These are phyloP conservation scores for Eurytoma californica DNA, from an alignment of 2,888 invertebrate genomes.

Conservation along the genomic window DNA sequence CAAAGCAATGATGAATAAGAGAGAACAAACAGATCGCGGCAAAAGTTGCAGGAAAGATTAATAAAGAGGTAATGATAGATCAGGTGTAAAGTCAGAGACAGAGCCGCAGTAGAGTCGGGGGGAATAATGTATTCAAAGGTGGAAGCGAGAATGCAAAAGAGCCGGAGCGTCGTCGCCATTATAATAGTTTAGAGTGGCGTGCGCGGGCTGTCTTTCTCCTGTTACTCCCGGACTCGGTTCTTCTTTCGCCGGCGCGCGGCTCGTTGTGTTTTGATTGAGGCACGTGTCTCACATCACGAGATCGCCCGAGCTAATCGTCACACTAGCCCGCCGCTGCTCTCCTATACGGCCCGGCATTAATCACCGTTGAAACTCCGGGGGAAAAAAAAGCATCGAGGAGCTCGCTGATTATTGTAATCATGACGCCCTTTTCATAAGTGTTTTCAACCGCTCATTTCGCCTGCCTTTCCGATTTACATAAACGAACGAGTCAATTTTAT, in stretches of 20 bases:
- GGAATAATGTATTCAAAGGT: conserved; percentile 56
- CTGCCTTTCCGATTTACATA: conserved; percentile 32
- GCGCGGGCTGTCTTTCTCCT: conserved; percentile 68
- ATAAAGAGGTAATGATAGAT: conserved; percentile 44
- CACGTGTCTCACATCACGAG: conserved; percentile 60
- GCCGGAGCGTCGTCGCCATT: conserved; percentile 64
- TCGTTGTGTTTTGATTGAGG: conserved; percentile 53
- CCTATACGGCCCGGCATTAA: conserved; percentile 21
- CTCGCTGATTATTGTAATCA: conserved; percentile 45
- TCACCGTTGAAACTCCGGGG: conserved; percentile 9
- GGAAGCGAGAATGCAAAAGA: conserved; percentile 57
- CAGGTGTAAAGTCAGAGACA: neutral
- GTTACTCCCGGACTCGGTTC: conserved; percentile 51
- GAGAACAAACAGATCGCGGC: conserved; percentile 28
- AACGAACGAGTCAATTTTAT: conserved; percentile 41
- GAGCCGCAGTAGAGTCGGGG: neutral
- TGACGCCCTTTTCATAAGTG: conserved; percentile 27
- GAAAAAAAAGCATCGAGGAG: conserved; percentile 3
- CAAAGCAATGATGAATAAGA: conserved; percentile 27
- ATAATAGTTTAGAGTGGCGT: conserved; percentile 69
- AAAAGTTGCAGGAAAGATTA: conserved; percentile 21
- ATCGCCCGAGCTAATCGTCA: conserved; percentile 45
- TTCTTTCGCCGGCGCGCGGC: neutral
- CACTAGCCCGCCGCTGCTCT: conserved; percentile 22
- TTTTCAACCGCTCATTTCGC: conserved; percentile 33